A percentile compares a stretch with the other conserved stretches of the same genome.
Evolutionary conservation across 2,113 vertebrate species (phyloP).

Genomic region (Ardeotis arabs): DNA sequence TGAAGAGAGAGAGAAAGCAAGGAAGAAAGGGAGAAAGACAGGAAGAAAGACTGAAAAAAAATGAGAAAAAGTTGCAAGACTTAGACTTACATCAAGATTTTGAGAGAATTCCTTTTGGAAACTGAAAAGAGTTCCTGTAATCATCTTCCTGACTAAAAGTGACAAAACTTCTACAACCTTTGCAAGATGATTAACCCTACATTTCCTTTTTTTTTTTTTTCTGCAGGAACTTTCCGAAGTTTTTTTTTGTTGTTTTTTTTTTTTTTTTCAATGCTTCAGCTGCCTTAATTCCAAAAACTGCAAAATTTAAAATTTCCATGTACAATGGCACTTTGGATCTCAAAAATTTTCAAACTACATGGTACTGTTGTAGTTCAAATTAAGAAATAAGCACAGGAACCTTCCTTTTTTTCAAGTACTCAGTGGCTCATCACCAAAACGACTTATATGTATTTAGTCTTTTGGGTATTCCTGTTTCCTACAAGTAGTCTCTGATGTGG

Average conservation of each 20-base stretch:
- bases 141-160: not conserved
- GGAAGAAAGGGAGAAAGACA: too few species aligned
- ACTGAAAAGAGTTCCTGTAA: not conserved
- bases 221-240: fast-evolving
- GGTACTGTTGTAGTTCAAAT: not conserved
- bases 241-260: not conserved
- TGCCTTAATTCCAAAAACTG: not conserved
- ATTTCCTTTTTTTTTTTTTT: too few species aligned
- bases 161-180: not conserved
- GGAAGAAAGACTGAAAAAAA: fast-evolving
- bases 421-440: fast-evolving
- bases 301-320: not conserved
- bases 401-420: not conserved
- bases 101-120: not conserved
- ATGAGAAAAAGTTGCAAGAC: not conserved
- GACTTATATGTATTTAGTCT: not conserved
- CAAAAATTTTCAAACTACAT: not conserved
- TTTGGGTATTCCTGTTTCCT: not conserved
- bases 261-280: not conserved
- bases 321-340: fast-evolving
- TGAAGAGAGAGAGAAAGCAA: not conserved
- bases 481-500: not conserved
- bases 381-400: not conserved
- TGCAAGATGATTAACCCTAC: not conserved
- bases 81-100: not conserved